Base-by-base conservation (phyloP, 2,113 vertebrate species). In the Cinclus mexicanus region DNA sequence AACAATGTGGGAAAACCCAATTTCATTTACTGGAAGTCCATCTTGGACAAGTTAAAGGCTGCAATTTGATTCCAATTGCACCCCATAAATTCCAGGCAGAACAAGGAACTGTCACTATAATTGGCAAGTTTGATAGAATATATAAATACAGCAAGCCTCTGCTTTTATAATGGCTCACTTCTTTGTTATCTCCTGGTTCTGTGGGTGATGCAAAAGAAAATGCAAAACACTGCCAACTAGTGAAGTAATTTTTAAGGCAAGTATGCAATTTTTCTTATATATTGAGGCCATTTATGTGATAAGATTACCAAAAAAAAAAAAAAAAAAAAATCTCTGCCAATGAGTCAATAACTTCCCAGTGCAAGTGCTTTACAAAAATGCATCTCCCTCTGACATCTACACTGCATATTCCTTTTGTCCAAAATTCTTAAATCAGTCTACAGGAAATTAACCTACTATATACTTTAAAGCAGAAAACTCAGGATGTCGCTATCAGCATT, bases 51-150 rank as follows among this genome's bases (percentile, higher is more conserved):
- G 72, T 89, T 85, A 63, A 89, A 65, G 49, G 46, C 53, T 75
- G 83, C 72, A 80, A 70, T 88, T 90, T 72, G 35, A 90, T 95
- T 95, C 70, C 60, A 94, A 33, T 31, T 77, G 47, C 39, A 83
- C 65, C 50, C 83, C 46, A 71, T 69, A 96, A 92, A 90, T 35
- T 42, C 67, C 89, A 95, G 56, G 23, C 55, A 86, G 59, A 93
- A 68, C 52, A 53, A 86, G 80, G 82, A 96, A 77, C 63, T 83
- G 60, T 52, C 91, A 75, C 24, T 56, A 11, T 31, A 92, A 93
- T 8, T 88, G 55, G 50, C n/a, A 80, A 94, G 33, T 78, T 77
- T 75, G 71, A 55, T 49, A 20, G 39, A 63, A 63, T 21, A 83
- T 44, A 80, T 67, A 88, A 96, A 91, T 42, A 90, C 25, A 77